These are phyloP conservation scores for Melanotaenia boesemani DNA, from an alignment of 2,797 vertebrate species.

Conservation along the genomic window DNA sequence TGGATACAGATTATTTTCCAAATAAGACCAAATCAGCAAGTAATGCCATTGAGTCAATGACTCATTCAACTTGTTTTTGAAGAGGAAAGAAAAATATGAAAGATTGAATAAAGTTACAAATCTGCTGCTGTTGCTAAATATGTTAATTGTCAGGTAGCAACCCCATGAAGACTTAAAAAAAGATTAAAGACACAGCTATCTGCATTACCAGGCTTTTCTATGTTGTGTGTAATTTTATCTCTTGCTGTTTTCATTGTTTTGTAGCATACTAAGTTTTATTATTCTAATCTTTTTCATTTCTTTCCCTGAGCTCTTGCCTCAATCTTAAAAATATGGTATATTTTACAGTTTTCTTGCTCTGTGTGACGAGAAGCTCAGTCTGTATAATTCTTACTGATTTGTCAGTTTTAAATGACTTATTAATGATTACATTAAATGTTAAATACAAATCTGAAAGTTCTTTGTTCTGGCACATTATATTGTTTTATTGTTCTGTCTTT, in stretches of 20 bases:
- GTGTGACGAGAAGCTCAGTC: background rate
- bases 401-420: background rate
- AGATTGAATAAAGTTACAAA: slow-evolving; percentile 42
- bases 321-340: background rate
- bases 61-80: slow-evolving; percentile 45
- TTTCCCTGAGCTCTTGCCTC: background rate
- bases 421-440: background rate
- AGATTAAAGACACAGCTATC: slow-evolving; percentile 15
- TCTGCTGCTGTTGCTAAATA: slow-evolving; percentile 31
- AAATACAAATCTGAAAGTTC: background rate
- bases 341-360: background rate
- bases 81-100: slow-evolving; percentile 24
- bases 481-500: background rate
- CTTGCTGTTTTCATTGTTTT: background rate
- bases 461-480: too few species aligned
- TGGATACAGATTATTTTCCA: slow-evolving; percentile 53
- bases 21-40: slow-evolving; percentile 10
- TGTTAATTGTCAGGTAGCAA: slow-evolving; percentile 31
- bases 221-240: slow-evolving; percentile 1
- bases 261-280: background rate
- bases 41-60: slow-evolving; percentile 3
- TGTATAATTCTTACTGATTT: background rate
- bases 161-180: slow-evolving; percentile 12
- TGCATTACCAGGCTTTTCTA: slow-evolving; percentile 16
- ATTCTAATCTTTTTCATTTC: background rate